A percentile compares a stretch with the other conserved stretches of the same genome.
Evolutionary conservation across 2,113 vertebrate genomes (phyloP).

Genomic region (Embiotoca jacksoni): DNA sequence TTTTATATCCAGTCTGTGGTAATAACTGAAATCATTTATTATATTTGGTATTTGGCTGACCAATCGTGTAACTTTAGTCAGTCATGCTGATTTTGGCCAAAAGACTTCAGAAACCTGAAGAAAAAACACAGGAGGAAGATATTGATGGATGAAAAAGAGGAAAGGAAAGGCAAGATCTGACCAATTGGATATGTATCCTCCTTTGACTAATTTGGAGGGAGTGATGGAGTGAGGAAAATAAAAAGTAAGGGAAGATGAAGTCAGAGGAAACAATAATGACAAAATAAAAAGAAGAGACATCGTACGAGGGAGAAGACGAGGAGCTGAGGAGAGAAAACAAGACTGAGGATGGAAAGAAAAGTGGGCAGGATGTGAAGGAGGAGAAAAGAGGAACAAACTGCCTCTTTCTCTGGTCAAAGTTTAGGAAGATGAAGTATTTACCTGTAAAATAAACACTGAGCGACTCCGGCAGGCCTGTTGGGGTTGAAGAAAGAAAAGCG

Average conservation of each 20-base stretch:
- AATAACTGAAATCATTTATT: too few species aligned
- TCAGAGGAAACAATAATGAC: background rate
- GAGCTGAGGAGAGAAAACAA: too few species aligned
- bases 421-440: slow-evolving; percentile 63
- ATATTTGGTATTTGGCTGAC: too few species aligned
- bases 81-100: too few species aligned
- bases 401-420: background rate
- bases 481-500: slow-evolving; percentile 36
- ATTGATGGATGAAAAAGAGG: background rate
- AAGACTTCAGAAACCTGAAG: too few species aligned
- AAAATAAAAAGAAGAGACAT: background rate
- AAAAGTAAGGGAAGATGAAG: background rate
- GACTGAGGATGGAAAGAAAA: background rate
- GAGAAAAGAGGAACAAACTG: background rate
- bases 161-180: too few species aligned
- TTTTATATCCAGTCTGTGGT: too few species aligned
- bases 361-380: background rate
- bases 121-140: too few species aligned
- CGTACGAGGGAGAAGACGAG: too few species aligned
- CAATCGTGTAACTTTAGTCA: too few species aligned
- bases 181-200: too few species aligned
- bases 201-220: too few species aligned
- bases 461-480: slow-evolving; percentile 92
- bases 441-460: slow-evolving; percentile 96
- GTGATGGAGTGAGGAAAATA: background rate